Evolutionary conservation across 2,113 vertebrate genomes (phyloP).

Genomic region (Anarhynchus alexandrinus): DNA sequence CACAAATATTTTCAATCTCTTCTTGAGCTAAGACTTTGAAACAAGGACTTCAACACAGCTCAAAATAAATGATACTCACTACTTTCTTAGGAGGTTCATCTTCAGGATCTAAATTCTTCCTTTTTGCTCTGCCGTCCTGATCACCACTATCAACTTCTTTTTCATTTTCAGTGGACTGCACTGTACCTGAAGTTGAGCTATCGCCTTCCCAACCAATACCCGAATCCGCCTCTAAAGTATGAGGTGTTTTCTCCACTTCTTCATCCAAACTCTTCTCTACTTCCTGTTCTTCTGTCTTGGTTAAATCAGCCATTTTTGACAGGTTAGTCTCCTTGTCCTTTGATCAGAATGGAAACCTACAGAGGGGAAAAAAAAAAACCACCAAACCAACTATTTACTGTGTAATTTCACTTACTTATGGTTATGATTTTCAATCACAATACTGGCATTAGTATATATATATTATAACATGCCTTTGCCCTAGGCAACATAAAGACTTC

Average conservation of each 20-base stretch:
- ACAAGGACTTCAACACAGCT: background rate
- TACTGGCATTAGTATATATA: fast-evolving
- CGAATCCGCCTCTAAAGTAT: constrained; percentile 16
- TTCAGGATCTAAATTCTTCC: constrained; percentile 35
- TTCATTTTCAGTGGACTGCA: background rate
- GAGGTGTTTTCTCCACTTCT: constrained; percentile 4
- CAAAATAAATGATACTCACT: constrained; percentile 47
- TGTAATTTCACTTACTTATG: fast-evolving
- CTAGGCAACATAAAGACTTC: background rate
- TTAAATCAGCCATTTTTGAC: constrained; percentile 65
- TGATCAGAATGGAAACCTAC: constrained; percentile 31
- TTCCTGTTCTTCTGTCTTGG: constrained; percentile 38
- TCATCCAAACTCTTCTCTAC: constrained; percentile 43
- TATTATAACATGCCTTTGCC: background rate
- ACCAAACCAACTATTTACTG: background rate
- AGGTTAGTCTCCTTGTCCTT: background rate
- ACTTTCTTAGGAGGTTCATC: constrained; percentile 36
- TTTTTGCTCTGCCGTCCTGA: background rate
- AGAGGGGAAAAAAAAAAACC: background rate
- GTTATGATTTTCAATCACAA: background rate
- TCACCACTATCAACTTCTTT: background rate
- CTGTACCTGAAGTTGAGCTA: constrained; percentile 3
- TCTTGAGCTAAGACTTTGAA: background rate
- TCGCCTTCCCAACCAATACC: background rate
- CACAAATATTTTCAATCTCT: background rate